These are phyloP conservation scores for Delphinapterus leucas DNA, from an alignment of 2,113 vertebrate genomes.

Conservation along the genomic window DNA sequence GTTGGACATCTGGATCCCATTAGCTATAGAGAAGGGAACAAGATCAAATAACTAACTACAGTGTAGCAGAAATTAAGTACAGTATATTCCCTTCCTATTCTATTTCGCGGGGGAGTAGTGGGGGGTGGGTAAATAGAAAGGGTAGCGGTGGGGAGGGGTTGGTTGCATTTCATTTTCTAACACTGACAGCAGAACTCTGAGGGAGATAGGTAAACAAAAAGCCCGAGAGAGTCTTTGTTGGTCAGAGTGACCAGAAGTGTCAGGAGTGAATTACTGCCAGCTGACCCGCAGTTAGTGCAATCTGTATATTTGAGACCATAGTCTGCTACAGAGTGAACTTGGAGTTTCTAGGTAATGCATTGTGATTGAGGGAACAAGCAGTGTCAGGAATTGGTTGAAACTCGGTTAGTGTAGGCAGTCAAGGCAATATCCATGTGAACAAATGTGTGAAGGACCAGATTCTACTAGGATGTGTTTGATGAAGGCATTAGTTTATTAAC, in stretches of 20 bases:
- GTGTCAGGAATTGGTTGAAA: neutral
- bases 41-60: neutral
- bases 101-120: neutral
- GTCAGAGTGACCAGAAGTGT: neutral
- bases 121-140: neutral
- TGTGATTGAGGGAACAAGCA: neutral
- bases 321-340: neutral
- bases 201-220: neutral
- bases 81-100: neutral
- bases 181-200: neutral
- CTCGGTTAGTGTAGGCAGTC: neutral
- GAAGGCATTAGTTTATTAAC: neutral
- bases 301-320: neutral
- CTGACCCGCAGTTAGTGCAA: neutral
- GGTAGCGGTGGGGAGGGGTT: neutral
- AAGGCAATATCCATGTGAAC: neutral
- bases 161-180: neutral
- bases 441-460: neutral
- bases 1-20: neutral
- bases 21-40: neutral
- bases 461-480: neutral
- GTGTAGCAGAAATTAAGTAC: neutral
- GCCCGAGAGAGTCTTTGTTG: neutral
- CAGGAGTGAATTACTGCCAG: neutral
- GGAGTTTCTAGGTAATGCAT: neutral